phyloP scores from a whole-genome alignment of 1,140 invertebrate genomes.

The Callitettix versicolor region DNA sequence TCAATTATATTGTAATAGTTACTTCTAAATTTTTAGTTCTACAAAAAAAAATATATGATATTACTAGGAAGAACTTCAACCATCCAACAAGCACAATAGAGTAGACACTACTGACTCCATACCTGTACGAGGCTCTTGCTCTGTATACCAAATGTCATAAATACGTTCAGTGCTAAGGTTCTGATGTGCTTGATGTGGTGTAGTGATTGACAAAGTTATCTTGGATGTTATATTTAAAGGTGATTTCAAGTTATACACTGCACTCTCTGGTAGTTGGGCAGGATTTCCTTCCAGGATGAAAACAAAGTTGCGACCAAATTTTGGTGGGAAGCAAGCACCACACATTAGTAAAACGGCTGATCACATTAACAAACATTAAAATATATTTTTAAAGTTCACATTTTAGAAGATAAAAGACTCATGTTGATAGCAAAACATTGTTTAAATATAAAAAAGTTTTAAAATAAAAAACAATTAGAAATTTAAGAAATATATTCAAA shows the following conservation, averaged over 20 bases:
- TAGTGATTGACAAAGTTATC: conserved; percentile 4
- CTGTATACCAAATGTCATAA: conserved; percentile 8
- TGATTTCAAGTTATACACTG: conserved; percentile 3
- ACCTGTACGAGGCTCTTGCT: conserved; percentile 13
- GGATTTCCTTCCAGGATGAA: conserved; percentile 12
- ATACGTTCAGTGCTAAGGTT: background rate
- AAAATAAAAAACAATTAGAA: background rate
- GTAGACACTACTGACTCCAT: no score
- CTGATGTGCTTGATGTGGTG: conserved; percentile 6
- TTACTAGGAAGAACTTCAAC: no score
- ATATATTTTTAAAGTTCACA: background rate
- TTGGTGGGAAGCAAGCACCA: conserved; percentile 11
- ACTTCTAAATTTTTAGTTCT: no score
- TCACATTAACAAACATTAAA: background rate
- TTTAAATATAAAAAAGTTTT: background rate
- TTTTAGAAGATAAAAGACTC: no score
- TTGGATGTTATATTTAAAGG: conserved; percentile 9
- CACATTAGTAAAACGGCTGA: conserved; percentile 12
- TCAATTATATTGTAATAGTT: no score
- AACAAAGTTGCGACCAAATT: conserved; percentile 14
- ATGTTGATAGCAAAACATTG: background rate
- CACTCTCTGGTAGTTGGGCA: conserved; percentile 5
- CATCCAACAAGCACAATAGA: no score
- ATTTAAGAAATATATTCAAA: no score
- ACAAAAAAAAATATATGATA: no score